Base-by-base conservation (phyloP, 2,888 invertebrate genomes). In the Oxycera nigricornis region DNA sequence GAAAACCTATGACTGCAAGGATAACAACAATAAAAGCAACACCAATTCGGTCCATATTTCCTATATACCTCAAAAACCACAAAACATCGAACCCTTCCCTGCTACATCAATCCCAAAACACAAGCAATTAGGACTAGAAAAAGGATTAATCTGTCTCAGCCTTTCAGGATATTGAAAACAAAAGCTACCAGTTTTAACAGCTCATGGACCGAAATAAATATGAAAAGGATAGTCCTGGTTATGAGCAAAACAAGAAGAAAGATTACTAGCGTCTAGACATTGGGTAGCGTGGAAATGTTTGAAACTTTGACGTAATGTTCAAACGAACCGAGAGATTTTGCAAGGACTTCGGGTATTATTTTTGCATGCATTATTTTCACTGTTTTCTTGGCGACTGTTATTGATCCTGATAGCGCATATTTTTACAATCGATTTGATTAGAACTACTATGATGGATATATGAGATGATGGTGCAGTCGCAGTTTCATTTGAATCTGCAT, bases 291-390 rank as follows among this genome's bases (percentile, higher is more conserved):
- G 30, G 59, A 61, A 61, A 31, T 61, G 28, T 59, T 61, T 31
- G 61, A 61, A 61, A 61, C 61, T 61, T 61, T 61, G 61, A 61
- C 61, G 61, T 61, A 61, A 61, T 35, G n/a, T 59, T 30, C 6
- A 59, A n/a, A n/a, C n/a, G n/a, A n/a, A n/a, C n/a, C n/a, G n/a
- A n/a, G n/a, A n/a, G n/a, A n/a, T n/a, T n/a, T n/a, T n/a, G n/a
- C n/a, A n/a, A n/a, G n/a, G n/a, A n/a, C n/a, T n/a, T n/a, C n/a
- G n/a, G n/a, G n/a, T n/a, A n/a, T n/a, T n/a, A n/a, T n/a, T n/a
- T n/a, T n/a, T n/a, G n/a, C n/a, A n/a, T n/a, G n/a, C n/a, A n/a
- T n/a, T n/a, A n/a, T n/a, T n/a, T n/a, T n/a, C n/a, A n/a, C n/a
- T n/a, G n/a, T n/a, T n/a, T n/a, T n/a, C n/a, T n/a, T n/a, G n/a